Percentiles rank a stretch among this genome's conserved stretches.
These are phyloP conservation scores for Drosophila sp. DNA, from an alignment of 1,140 invertebrate genomes.

Conservation along the genomic window DNA sequence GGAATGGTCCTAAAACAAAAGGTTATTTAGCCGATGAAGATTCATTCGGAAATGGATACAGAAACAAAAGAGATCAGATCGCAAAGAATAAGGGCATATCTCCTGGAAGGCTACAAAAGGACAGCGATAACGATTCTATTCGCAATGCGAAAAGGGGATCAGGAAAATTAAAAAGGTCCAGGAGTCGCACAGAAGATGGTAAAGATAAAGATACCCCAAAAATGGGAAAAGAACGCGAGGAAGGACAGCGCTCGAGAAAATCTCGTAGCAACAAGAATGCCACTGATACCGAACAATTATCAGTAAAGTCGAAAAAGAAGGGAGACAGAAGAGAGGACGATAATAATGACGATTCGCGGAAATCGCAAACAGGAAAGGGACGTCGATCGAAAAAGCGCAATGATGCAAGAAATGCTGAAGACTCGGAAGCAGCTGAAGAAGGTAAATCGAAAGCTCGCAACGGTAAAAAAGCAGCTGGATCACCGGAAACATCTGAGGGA, in stretches of 20 bases:
- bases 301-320: not conserved
- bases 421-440: not conserved
- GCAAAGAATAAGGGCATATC: not conserved
- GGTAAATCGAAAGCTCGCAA: not conserved
- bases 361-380: not conserved
- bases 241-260: not conserved
- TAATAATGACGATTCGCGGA: not conserved
- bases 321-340: not conserved
- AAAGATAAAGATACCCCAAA: no score
- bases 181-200: not conserved
- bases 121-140: slow-evolving; percentile 8
- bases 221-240: not conserved
- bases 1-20: not conserved
- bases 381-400: not conserved
- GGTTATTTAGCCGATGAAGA: not conserved
- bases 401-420: not conserved
- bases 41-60: not conserved
- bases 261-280: not conserved
- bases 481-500: not conserved
- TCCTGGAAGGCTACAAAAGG: not conserved
- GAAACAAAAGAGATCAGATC: not conserved
- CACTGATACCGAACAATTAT: slow-evolving; percentile 1
- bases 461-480: not conserved
- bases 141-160: not conserved
- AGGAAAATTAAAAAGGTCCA: not conserved